Base-by-base conservation (phyloP, 2,797 vertebrate genomes). In the Takifugu ocellatus region DNA sequence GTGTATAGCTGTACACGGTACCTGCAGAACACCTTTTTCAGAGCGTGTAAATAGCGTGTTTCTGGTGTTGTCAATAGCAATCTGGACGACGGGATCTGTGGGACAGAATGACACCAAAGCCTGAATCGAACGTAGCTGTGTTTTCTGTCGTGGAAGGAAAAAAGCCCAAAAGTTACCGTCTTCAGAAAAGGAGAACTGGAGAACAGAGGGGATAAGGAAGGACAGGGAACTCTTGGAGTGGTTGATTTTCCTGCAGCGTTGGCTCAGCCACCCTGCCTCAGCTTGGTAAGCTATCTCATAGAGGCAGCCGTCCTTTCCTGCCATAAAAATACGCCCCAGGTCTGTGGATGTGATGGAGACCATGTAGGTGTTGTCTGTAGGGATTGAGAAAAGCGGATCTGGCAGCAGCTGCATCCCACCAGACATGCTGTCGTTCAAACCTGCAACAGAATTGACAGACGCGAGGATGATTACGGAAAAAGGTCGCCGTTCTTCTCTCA, bases 271-370 rank as follows among this genome's bases (percentile, higher is more conserved):
- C 43, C 97, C 95, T 2, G 97, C 96, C 82, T 98, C 95, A 0
- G 96, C 96, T 93, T 99, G 96, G 83, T 99, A 99, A 8, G 93
- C 96, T 10, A 99, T 93, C 90, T 99, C 97, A 69, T 99, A 99
- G 36, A 99, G 91, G 76, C 97, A 98, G 52, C 97, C 97, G 10
- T 99, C 97, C 66, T 96, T 98, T 51, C 96, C 97, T 51, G 95
- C 96, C 87, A 99, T 84, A 71, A 99, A 99, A 70, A 99, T 97
- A 29, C 97, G 94, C 0, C 97, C 97, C 0, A 90, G 91, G 61
- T 95, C 93, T 0, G 94, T 95, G 68, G 96, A 95, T 7, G 93
- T 93, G 79, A 99, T 90, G 16, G 96, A 91, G 49, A 96, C 79
- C 77, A 99, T 92, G 72, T 96, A 97, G 44, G 93, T 98, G 73